Conservation (phyloP, 2,113 vertebrate species). For the Elgaria multicarinata region DNA sequence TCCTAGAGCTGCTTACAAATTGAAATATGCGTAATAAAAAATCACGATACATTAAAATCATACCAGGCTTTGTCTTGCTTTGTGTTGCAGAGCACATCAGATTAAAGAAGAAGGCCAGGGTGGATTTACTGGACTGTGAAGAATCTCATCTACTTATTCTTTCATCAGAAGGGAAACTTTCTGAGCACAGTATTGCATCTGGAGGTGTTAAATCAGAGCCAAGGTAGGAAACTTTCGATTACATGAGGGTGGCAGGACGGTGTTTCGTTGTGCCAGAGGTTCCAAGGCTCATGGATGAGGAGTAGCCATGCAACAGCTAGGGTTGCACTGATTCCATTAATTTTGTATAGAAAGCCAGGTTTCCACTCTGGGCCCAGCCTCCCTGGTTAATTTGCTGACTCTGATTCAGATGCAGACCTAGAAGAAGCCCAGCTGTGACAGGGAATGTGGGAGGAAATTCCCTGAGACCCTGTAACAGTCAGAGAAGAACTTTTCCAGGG, state of each 20-base stretch:
- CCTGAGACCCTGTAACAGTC: too few species aligned
- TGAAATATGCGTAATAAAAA: background rate
- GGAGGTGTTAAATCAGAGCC: background rate
- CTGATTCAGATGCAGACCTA: too few species aligned
- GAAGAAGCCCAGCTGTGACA: too few species aligned
- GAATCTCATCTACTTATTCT: constrained; percentile 23
- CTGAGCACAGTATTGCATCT: constrained; percentile 17
- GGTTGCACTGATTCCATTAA: background rate
- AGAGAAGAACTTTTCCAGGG: too few species aligned
- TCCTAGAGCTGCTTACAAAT: background rate
- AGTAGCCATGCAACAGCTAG: background rate
- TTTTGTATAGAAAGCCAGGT: background rate
- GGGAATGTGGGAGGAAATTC: too few species aligned
- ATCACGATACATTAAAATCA: background rate
- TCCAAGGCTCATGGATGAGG: background rate
- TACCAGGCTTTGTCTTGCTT: fast-evolving
- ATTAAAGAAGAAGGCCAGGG: fast-evolving
- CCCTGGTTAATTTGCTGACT: too few species aligned
- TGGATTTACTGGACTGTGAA: constrained; percentile 34
- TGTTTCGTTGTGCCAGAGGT: background rate
- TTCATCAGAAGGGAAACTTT: constrained; percentile 6
- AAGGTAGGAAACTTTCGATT: constrained; percentile 37
- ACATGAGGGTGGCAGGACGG: background rate
- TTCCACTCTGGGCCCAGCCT: too few species aligned
- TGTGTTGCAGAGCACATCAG: background rate